Conservation (phyloP, 2,797 vertebrate species). For the Aphelocoma californica region DNA sequence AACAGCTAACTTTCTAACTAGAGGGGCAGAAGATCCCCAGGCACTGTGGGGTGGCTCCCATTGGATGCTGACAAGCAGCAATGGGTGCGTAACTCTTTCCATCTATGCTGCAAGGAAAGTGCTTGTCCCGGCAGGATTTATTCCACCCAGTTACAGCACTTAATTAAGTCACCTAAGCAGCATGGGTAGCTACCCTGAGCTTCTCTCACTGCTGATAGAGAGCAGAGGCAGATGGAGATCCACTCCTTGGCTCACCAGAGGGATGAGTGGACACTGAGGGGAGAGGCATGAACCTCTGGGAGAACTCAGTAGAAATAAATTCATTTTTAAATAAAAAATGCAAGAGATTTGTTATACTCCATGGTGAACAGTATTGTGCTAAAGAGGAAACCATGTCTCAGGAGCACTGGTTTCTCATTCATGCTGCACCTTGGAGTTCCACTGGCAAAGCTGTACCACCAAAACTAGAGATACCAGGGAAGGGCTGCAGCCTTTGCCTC, state of each 20-base stretch:
- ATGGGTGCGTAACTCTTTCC: accelerated
- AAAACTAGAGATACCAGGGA: neutral
- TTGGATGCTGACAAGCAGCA: neutral
- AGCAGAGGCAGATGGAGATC: accelerated
- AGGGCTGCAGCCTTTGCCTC: neutral
- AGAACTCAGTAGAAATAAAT: neutral
- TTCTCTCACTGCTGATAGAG: neutral
- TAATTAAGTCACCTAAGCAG: neutral
- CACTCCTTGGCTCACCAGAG: neutral
- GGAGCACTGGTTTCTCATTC: neutral
- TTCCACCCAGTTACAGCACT: neutral
- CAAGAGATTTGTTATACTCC: neutral
- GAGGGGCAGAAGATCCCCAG: neutral
- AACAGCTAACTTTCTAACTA: neutral
- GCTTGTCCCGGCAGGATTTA: neutral
- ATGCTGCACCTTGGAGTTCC: neutral
- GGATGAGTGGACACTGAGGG: neutral
- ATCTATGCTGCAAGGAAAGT: neutral
- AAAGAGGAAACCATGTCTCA: neutral
- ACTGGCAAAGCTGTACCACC: neutral
- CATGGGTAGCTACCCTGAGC: neutral
- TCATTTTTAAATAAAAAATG: neutral
- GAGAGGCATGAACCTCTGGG: neutral
- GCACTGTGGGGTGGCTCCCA: neutral
- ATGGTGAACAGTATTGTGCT: neutral